These are phyloP conservation scores for Pemphigus obesinymphae DNA, from an alignment of 1,140 invertebrate genomes.

Conservation along the genomic window DNA sequence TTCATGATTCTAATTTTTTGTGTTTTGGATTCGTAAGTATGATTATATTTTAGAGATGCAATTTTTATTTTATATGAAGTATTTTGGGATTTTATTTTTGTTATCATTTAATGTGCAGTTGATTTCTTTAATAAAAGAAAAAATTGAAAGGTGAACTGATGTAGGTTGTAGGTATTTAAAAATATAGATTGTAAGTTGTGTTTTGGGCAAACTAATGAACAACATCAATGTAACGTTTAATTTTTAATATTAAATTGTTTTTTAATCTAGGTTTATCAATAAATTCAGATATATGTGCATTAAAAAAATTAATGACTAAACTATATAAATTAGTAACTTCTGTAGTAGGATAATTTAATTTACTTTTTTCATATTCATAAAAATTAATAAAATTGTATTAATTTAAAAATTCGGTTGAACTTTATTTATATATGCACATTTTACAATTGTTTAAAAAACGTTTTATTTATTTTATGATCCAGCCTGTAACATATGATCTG, in stretches of 20 bases:
- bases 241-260: background rate
- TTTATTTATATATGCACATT: background rate
- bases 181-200: background rate
- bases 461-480: slow-evolving; percentile 2
- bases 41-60: background rate
- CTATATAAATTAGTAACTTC: background rate
- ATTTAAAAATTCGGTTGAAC: background rate
- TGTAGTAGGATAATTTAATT: background rate
- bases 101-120: background rate
- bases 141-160: too few relatives aligned
- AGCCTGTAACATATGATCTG: background rate
- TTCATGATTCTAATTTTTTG: background rate
- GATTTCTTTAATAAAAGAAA: background rate
- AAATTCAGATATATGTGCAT: background rate
- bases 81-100: background rate
- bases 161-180: background rate
- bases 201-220: background rate
- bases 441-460: background rate
- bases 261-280: background rate
- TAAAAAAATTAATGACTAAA: background rate
- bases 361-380: background rate
- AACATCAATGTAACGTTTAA: background rate
- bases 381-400: background rate
- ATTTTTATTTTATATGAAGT: background rate
- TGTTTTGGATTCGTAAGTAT: background rate